Percentiles rank a stretch among this genome's conserved stretches.
phyloP scores from a whole-genome alignment of 2,797 vertebrate species.

The Anabas testudineus region DNA sequence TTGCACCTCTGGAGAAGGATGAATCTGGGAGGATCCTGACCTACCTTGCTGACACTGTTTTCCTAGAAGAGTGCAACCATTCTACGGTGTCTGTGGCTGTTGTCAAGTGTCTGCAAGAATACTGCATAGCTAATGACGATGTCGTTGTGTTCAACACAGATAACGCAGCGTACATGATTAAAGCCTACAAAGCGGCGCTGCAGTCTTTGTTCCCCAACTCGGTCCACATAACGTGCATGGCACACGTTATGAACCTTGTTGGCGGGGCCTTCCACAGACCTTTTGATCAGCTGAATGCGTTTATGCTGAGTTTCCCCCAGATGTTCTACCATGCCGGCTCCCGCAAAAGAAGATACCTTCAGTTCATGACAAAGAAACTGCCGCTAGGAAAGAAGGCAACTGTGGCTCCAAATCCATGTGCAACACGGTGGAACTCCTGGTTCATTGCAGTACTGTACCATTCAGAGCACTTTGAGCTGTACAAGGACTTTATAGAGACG shows the following conservation, averaged over 20 bases:
- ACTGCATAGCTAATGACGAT: constrained; percentile 35
- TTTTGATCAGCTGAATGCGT: constrained; percentile 35
- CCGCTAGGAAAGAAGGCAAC: constrained; percentile 3
- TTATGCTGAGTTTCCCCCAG: constrained; percentile 35
- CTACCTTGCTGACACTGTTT: constrained; percentile 22
- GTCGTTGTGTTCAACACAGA: constrained; percentile 55
- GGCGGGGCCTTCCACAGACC: constrained; percentile 41
- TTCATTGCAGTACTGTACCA: constrained; percentile 33
- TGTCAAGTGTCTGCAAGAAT: constrained; percentile 38
- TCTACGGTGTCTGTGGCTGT: constrained; percentile 40
- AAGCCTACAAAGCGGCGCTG: constrained; percentile 32
- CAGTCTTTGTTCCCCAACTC: constrained; percentile 37
- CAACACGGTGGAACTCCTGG: constrained; percentile 39
- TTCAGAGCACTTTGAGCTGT: constrained; percentile 20
- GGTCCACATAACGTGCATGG: constrained; percentile 40
- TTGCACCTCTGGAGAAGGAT: constrained; percentile 51
- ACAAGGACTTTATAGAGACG: no score
- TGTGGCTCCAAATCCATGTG: constrained; percentile 43
- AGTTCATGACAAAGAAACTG: constrained; percentile 26
- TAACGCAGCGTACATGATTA: constrained; percentile 49
- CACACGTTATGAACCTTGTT: constrained; percentile 48
- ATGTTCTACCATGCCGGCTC: constrained; percentile 46
- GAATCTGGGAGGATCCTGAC: constrained; percentile 31
- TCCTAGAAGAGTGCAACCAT: constrained; percentile 41
- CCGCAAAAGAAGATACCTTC: constrained; percentile 41